These are phyloP conservation scores for Siphonodentalium dalli DNA, from an alignment of 2,888 invertebrate genomes.

Conservation along the genomic window DNA sequence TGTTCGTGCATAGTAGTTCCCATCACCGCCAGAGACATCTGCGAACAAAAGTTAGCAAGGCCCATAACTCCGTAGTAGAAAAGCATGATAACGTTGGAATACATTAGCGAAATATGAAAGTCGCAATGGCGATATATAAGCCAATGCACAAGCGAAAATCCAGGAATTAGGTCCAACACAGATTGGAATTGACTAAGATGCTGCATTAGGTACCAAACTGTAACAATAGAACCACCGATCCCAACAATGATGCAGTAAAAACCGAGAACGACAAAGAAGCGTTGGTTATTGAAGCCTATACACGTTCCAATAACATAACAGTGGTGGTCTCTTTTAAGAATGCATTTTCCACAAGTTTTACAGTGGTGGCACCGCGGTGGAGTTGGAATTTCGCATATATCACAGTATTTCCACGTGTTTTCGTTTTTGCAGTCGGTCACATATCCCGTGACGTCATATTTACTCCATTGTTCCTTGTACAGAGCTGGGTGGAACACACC, in stretches of 20 bases:
- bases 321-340: constrained; percentile 56
- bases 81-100: no score
- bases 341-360: constrained; percentile 45
- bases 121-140: no score
- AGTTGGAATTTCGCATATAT: constrained; percentile 32
- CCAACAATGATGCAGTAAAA: constrained; percentile 35
- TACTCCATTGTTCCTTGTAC: not conserved
- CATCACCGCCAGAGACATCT: no score
- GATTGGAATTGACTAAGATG: no score
- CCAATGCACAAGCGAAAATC: no score
- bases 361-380: constrained; percentile 52
- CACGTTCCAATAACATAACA: constrained; percentile 53
- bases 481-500: constrained; percentile 12
- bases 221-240: constrained; percentile 26
- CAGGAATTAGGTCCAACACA: no score
- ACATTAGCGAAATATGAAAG: no score
- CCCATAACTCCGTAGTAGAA: no score
- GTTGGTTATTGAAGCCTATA: constrained; percentile 47
- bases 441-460: not conserved
- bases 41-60: no score
- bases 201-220: constrained; percentile 28
- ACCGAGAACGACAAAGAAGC: constrained; percentile 41
- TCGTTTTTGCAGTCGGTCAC: constrained; percentile 7
- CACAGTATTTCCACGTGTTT: constrained; percentile 34
- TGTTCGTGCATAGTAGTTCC: no score